Conservation (phyloP, 2,797 vertebrate genomes). For the Galagoides demidoff region DNA sequence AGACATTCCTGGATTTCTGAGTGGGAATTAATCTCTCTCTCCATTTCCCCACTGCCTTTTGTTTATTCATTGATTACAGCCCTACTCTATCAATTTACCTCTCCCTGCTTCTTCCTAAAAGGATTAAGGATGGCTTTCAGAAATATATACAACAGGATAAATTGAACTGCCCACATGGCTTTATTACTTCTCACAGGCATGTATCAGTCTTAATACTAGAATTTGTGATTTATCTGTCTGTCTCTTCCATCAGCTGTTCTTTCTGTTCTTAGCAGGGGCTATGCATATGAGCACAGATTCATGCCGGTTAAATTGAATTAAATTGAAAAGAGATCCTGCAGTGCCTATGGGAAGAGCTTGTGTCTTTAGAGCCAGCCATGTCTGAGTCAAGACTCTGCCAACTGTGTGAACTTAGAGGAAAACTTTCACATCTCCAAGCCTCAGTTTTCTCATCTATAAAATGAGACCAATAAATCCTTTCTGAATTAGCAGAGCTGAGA, state of each 20-base stretch:
- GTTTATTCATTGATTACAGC: slow-evolving; percentile 59
- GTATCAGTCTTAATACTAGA: neutral
- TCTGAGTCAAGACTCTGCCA: neutral
- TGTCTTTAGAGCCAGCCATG: slow-evolving; percentile 22
- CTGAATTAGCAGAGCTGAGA: neutral
- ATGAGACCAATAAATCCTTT: neutral
- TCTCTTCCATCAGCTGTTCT: neutral
- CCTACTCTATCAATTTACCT: slow-evolving; percentile 4
- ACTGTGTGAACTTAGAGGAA: neutral
- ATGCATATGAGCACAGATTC: neutral
- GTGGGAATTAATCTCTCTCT: slow-evolving; percentile 1
- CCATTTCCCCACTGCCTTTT: slow-evolving; percentile 28
- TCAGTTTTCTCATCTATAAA: slow-evolving; percentile 57
- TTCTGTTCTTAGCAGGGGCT: neutral
- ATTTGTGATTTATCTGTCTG: neutral
- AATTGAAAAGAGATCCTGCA: slow-evolving; percentile 11
- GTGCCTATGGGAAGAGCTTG: slow-evolving; percentile 19
- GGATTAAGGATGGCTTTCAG: slow-evolving; percentile 68
- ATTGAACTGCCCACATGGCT: neutral
- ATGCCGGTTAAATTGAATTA: slow-evolving; percentile 20
- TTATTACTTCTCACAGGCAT: slow-evolving; percentile 18
- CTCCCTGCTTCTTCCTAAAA: slow-evolving; percentile 60
- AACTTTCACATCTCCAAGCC: neutral
- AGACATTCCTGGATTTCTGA: slow-evolving; percentile 44
- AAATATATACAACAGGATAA: slow-evolving; percentile 56